A percentile compares a stretch with the other conserved stretches of the same genome.
Conservation (phyloP, 2,113 vertebrate species). For the Bujurquina vittata region DNA sequence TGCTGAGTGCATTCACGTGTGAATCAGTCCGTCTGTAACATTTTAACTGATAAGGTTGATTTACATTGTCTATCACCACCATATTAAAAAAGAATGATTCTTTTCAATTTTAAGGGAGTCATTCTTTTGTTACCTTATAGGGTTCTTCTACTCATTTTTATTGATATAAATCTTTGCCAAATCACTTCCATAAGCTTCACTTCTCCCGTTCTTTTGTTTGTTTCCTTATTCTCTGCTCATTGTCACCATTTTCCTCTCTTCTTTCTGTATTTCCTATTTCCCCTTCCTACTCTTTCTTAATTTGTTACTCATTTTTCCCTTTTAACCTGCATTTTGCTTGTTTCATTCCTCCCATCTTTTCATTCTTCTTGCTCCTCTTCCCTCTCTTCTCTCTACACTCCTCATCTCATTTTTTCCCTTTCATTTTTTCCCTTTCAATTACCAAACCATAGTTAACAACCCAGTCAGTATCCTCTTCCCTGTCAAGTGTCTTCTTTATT, state of each 20-base stretch:
- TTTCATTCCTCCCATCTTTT: not conserved
- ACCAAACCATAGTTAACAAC: not conserved
- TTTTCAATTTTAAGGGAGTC: not conserved
- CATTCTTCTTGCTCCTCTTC: not conserved
- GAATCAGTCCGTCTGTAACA: not conserved
- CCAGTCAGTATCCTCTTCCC: not conserved
- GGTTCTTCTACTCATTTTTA: not conserved
- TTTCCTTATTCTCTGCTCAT: not conserved
- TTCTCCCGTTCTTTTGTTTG: not conserved
- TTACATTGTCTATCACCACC: not conserved
- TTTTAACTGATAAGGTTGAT: not conserved
- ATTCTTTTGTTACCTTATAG: not conserved
- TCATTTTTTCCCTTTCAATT: not conserved
- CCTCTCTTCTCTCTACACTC: not conserved
- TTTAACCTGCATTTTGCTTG: not conserved
- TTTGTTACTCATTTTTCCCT: not conserved
- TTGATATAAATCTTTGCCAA: not conserved
- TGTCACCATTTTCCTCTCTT: not conserved
- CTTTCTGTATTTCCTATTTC: not conserved
- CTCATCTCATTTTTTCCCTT: not conserved
- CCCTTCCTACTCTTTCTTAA: not conserved
- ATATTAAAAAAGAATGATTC: constrained; percentile 11
- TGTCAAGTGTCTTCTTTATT: not conserved
- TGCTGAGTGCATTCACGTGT: constrained; percentile 8
- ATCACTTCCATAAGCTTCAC: not conserved